Conservation (phyloP, 2,888 invertebrate species). For the Salpingus planirostris region DNA sequence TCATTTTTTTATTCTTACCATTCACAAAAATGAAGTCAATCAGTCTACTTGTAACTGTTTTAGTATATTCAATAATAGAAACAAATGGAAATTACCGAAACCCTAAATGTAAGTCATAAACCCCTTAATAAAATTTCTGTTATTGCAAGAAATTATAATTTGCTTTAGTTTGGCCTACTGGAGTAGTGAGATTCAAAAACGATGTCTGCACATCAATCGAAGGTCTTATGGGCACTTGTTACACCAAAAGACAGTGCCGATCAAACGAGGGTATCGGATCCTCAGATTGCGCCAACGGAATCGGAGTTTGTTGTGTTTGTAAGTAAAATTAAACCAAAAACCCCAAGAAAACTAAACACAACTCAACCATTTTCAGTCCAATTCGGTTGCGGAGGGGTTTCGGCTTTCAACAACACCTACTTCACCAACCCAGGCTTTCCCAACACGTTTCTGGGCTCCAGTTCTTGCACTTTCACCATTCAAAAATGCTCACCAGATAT, state of each 20-base stretch:
- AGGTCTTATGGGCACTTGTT: constrained; percentile 63
- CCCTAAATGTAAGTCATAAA: too few relatives aligned
- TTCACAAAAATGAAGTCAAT: too few relatives aligned
- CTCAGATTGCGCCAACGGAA: constrained; percentile 60
- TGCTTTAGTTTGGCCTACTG: constrained; percentile 24
- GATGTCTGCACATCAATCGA: constrained; percentile 58
- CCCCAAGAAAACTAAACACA: too few relatives aligned
- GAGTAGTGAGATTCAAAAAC: constrained; percentile 65
- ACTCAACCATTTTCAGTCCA: constrained; percentile 48
- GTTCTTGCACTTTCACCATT: constrained; percentile 62
- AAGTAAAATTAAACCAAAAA: constrained; percentile 34
- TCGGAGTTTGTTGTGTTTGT: constrained; percentile 79
- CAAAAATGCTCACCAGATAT: constrained; percentile 58
- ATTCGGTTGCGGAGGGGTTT: constrained; percentile 60
- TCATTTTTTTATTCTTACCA: too few relatives aligned
- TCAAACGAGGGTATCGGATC: constrained; percentile 61
- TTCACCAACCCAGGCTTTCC: constrained; percentile 75
- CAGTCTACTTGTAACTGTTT: too few relatives aligned
- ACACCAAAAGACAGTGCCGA: constrained; percentile 62
- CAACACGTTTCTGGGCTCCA: constrained; percentile 56
- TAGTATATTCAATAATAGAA: too few relatives aligned
- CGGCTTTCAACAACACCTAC: constrained; percentile 72
- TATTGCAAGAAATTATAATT: too few relatives aligned
- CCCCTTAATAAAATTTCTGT: too few relatives aligned
- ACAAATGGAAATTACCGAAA: too few relatives aligned